Base-by-base conservation (phyloP, 2,888 invertebrate species). In the Epinotia ramella region DNA sequence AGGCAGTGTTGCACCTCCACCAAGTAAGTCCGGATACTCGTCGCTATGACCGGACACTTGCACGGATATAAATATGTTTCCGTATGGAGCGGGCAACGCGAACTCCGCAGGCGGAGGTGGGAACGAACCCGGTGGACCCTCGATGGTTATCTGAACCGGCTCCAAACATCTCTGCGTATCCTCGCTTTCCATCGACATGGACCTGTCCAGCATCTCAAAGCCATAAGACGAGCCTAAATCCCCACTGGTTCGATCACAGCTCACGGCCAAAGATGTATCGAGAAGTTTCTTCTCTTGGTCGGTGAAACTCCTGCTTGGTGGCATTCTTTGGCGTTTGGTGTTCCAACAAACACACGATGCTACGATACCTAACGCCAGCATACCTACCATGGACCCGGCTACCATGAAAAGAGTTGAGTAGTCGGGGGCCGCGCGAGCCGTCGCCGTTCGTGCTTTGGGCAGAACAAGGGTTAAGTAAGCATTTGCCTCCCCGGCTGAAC, bases 201-300 rank as follows among this genome's bases (percentile, higher is more conserved):
- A 94, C 67, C 94, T 87, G 79, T 94, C 86, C 88, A 95, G 86
- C 95, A 96, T 87, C 93, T 94, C 94, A 73, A 93, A 92, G 9
- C 92, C 94, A 40, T 92, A 95, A 0, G 86, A 95, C 79, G 84
- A 96, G 76, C 86, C 96, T 86, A 96, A 89, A 75, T 96, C 96
- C 56, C 96, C 95, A 83, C 96, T 97, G 49, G 96, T 95, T 79
- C 96, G 95, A 80, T 96, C 96, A 82, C 96, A 96, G 83, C 96
- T 96, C 73, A 92, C 89, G 59, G 94, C 89, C 92, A 96, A 71
- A 90, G 97, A 97, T 20, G 97, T 96, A 81, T 98, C 97, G 78
- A 98, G 93, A 75, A 98, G 93, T 85, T 97, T 97, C 89, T 98
- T 98, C 86, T 98, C 98, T 92, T 98, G 98, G 84, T 98, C 98